Base-by-base conservation (phyloP, 2,113 vertebrate species). In the Spea bombifrons region DNA sequence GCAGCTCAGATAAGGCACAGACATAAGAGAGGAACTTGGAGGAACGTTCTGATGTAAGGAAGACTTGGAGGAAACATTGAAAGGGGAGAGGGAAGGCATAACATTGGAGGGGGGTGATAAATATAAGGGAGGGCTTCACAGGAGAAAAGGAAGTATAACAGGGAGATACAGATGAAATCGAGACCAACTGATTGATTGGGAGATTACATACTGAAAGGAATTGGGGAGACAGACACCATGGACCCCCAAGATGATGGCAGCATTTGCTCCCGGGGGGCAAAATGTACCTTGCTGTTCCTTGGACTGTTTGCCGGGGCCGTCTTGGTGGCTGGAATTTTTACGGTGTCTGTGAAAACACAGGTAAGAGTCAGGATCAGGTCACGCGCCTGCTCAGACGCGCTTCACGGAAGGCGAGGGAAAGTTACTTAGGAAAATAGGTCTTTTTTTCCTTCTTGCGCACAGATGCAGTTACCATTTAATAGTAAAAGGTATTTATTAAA, bases 261-360 rank as follows among this genome's bases (percentile, higher is more conserved):
- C 9, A 66, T 7, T 4, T 9, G 44, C 8, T 8, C 10, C 10
- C 8, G 44, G 55, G 8, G 45, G n/a, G 46, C 15, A 3, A 73
- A 45, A 6, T 47, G 53, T 44, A 55, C 49, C 45, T 80, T 71
- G 71, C 7, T 12, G 6, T 15, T 80, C 15, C 77, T 80, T 57
- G 61, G 70, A 59, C 6, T 73, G 53, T 59, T 80, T 17, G 63
- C 43, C 3, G 64, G 16, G 13, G 17, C 57, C 7, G 70, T 59
- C n/a, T 47, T 80, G 43, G 44, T 73, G 7, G 50, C 52, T 13
- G 77, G 64, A 59, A 12, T 73, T 49, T 15, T 73, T 45, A 67
- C 66, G 49, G 10, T 30, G 13, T 4, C 71, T 17, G 48, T n/a
- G 70, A 73, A 66, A n/a, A 73, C 77, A 73, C 63, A 80, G 77